A percentile compares a stretch with the other conserved stretches of the same genome.
Conservation (phyloP, 2,888 invertebrate genomes). For the Hanleya hanleyi region DNA sequence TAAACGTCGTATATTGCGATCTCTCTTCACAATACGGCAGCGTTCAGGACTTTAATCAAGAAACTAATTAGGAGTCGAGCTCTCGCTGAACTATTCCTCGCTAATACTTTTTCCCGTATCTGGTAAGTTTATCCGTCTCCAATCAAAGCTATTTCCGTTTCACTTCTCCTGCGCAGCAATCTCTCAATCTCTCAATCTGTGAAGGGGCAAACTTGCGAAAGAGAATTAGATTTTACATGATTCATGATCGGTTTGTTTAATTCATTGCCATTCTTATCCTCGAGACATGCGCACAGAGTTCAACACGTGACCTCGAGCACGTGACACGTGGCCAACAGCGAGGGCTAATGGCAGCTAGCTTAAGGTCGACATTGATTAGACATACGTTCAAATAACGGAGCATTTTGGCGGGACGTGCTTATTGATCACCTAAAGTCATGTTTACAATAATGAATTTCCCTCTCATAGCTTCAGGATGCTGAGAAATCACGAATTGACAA, state of each 20-base stretch:
- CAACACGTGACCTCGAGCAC: not conserved
- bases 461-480: not conserved
- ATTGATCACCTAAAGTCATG: constrained; percentile 9
- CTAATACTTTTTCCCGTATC: not conserved
- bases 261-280: not conserved
- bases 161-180: constrained; percentile 1
- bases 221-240: constrained; percentile 4
- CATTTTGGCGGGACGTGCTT: not conserved
- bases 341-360: constrained; percentile 5
- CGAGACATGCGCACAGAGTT: not conserved
- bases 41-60: constrained; percentile 1
- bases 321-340: not conserved
- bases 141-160: constrained; percentile 9
- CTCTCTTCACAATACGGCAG: not conserved
- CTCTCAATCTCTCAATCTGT: not conserved
- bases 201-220: not conserved
- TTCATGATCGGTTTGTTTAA: constrained; percentile 7
- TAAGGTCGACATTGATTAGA: constrained; percentile 1
- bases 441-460: constrained; percentile 10
- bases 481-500: constrained; percentile 7
- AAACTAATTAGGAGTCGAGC: not conserved
- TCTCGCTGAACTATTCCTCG: not conserved
- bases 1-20: not conserved
- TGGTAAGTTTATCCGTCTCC: not conserved
- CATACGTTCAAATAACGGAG: constrained; percentile 6